Base-by-base conservation (phyloP, 2,888 invertebrate species). In the Diloba caeruleocephala region DNA sequence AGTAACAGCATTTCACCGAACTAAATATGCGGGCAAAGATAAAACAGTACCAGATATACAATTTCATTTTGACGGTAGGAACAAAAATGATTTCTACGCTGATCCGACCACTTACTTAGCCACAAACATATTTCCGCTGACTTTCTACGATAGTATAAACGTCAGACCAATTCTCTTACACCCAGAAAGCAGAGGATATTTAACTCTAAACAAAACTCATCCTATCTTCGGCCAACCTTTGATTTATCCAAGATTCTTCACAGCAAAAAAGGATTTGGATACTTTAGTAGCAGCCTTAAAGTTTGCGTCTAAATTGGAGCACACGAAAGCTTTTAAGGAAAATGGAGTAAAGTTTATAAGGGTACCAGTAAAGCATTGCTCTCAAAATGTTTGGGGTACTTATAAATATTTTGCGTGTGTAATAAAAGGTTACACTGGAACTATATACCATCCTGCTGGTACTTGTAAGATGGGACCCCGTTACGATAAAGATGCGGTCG, bases 201-300 rank as follows among this genome's bases (percentile, higher is more conserved):
- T 96, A 3, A 85, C 88, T 48, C 84, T 98, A 8, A 96, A 96
- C 74, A 90, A 89, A 29, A 94, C 94, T 0, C 94, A 97, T 88
- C 97, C 97, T 0, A 88, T 81, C 29, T 94, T 94, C 73, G 96
- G 96, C 0, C 92, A 94, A 53, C 97, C 97, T 0, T 76, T 96
- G 41, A 96, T 98, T 57, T 95, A 96, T 74, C 95, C 97, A 0
- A 95, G 94, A 69, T 95, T 95, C 43, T 96, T 95, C 52, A 93
- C 93, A 3, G 90, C 93, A n/a, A 86, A 94, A 71, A 90, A 94
- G 9, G 97, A 97, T 79, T 76, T 95, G 2, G 84, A 94, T 25
- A 91, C 94, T 13, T 90, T 96, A 68, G 88, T 96, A 8, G 94
- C 94, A 62, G 95, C 95, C 2, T 87, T 96, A 12, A 94, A 94